Evolutionary conservation across 1,140 invertebrate genomes (phyloP).

Genomic region (Ptiloglossa arizonensis): DNA sequence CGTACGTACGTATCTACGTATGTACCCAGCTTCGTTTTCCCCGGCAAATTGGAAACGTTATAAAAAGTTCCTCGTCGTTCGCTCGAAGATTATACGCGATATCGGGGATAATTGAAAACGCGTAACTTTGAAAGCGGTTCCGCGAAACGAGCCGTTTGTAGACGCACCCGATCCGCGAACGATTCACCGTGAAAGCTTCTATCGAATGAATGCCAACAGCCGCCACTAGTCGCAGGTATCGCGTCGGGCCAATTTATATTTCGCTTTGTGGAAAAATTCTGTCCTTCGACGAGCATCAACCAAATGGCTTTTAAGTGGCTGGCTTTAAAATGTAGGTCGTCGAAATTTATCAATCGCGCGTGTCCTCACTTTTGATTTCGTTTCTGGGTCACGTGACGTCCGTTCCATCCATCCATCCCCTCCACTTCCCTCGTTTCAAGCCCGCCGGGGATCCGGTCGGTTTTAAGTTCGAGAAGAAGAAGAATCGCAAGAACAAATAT

Average conservation of each 20-base stretch:
- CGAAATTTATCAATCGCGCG: slow-evolving; percentile 12
- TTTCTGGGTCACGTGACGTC: background rate
- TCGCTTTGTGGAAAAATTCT: background rate
- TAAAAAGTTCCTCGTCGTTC: background rate
- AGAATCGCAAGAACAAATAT: too few relatives aligned
- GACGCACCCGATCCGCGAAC: background rate
- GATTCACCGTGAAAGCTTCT: background rate
- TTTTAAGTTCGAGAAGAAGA: too few relatives aligned
- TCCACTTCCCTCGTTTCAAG: background rate
- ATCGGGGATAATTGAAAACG: background rate
- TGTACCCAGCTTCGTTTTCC: too few relatives aligned
- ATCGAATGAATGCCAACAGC: too few relatives aligned
- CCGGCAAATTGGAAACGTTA: background rate
- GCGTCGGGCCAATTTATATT: background rate
- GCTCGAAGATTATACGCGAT: slow-evolving; percentile 3
- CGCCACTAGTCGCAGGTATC: too few relatives aligned
- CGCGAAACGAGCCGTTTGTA: slow-evolving; percentile 21
- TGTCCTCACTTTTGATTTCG: background rate
- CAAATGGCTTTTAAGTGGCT: slow-evolving; percentile 3
- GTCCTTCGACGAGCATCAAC: background rate
- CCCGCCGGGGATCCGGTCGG: too few relatives aligned
- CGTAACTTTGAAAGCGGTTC: too few relatives aligned
- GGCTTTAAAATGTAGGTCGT: slow-evolving; percentile 10
- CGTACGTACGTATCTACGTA: too few relatives aligned
- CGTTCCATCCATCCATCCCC: too few relatives aligned